Base-by-base conservation (phyloP, 1,140 invertebrate species). In the Drosophila ogumai region DNA sequence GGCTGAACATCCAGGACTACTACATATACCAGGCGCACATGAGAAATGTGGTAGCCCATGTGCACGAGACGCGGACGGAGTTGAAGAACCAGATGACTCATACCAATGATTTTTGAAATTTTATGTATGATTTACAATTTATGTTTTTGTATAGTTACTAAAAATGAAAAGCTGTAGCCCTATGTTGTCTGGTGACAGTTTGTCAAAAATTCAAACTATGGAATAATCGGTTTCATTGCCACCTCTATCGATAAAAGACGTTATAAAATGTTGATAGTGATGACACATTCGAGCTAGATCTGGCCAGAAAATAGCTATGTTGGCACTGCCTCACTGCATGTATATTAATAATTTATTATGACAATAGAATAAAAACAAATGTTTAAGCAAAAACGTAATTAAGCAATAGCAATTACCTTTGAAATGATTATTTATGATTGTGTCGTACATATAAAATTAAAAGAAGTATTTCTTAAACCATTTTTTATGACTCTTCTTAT, bases 1-100 rank as follows among this genome's bases (percentile, higher is more conserved):
- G 91, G 12, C 54, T 92, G 8, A 92, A 92, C 59, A 67, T 92
- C 5, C 46, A 50, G 17, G 90, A 91, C 40, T 92, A 92, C 56
- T 74, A 67, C 66, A 79, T 90, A 15, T 85, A 90, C 38, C 85
- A 90, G 75, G 81, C 85, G 13, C 71, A 55, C 57, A 65, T 88
- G 61, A 84, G 64, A 28, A 68, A 71, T 34, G 73, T 88, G 10
- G 43, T 90, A 34, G 54, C 68, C 6, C 77, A 88, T 41, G 56
- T 88, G 3, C 77, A 72, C 41, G 66, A 80, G 19, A 78, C 77
- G 3, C 73, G 84, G 9, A 34, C 72, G 0, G 64, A 84, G 46
- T 63, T 88, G 0, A 87, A 87, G 31, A n/a, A 54, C 17, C 61
- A 52, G 7, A 17, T 44, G 10, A n/a, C 22, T 17, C 47, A 32